Conservation (phyloP, 2,113 vertebrate species). For the Micronycteris hirsuta region DNA sequence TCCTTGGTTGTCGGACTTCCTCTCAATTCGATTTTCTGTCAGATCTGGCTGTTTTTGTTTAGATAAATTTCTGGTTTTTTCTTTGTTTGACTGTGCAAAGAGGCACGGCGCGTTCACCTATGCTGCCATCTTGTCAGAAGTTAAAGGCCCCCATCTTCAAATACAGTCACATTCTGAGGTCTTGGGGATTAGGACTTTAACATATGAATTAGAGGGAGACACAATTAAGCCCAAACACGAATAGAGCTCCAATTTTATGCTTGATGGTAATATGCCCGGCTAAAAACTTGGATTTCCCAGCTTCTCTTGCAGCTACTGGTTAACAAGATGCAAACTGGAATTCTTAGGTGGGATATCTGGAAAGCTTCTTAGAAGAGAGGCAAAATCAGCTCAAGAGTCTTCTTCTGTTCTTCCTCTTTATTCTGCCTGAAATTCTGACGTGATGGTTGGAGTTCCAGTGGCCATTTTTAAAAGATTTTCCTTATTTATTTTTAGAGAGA, state of each 20-base stretch:
- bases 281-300: neutral
- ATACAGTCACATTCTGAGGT: neutral
- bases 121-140: too few relatives aligned
- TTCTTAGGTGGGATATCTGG: neutral
- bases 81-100: too few relatives aligned
- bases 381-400: neutral
- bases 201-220: neutral
- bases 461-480: neutral
- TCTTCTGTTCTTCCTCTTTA: neutral
- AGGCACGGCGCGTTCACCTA: too few relatives aligned
- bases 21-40: too few relatives aligned
- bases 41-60: too few relatives aligned
- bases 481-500: too few relatives aligned
- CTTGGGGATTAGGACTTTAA: neutral
- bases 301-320: neutral
- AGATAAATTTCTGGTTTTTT: too few relatives aligned
- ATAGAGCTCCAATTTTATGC: neutral
- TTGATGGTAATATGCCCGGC: neutral
- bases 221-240: neutral
- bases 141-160: neutral
- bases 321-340: neutral
- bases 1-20: too few relatives aligned
- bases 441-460: neutral
- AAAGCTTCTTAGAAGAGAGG: neutral
- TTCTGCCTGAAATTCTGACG: neutral